Percentiles rank a stretch among this genome's conserved stretches.
Evolutionary conservation across 2,888 invertebrate genomes (phyloP).

Genomic region (Leistus spinibarbis): DNA sequence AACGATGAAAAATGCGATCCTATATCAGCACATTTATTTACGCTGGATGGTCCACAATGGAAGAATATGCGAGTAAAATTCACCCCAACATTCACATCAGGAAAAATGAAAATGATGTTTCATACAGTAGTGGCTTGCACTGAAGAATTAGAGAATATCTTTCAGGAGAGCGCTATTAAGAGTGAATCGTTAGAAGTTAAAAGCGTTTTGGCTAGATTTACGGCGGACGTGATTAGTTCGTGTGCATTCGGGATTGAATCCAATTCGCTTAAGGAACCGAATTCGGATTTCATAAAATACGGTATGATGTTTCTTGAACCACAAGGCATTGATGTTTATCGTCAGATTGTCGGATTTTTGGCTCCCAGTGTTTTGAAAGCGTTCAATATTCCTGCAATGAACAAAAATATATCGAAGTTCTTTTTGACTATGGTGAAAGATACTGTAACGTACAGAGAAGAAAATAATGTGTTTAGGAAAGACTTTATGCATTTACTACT

Average conservation of each 20-base stretch:
- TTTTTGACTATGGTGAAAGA: conserved; percentile 56
- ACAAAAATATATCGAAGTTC: conserved; percentile 51
- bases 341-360: conserved; percentile 24
- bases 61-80: conserved; percentile 64
- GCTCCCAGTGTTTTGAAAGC: conserved; percentile 43
- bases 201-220: conserved; percentile 62
- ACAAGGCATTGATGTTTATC: conserved; percentile 22
- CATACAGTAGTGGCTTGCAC: conserved; percentile 63
- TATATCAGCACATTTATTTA: conserved; percentile 62
- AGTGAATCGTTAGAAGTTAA: conserved; percentile 49
- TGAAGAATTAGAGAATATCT: conserved; percentile 58
- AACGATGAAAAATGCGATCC: conserved; percentile 52
- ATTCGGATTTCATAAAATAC: conserved; percentile 57
- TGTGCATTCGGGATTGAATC: conserved; percentile 66
- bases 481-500: conserved; percentile 62
- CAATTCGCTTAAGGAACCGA: conserved; percentile 61
- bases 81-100: conserved; percentile 69
- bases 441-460: conserved; percentile 57
- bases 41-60: conserved; percentile 63
- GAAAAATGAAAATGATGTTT: conserved; percentile 70
- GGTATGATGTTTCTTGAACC: conserved; percentile 41
- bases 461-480: conserved; percentile 57
- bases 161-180: conserved; percentile 52
- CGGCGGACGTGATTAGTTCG: conserved; percentile 65
- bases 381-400: conserved; percentile 44